A percentile compares a stretch with the other conserved stretches of the same genome.
These are phyloP conservation scores for Gymnarchus niloticus DNA, from an alignment of 2,113 vertebrate genomes.

Conservation along the genomic window DNA sequence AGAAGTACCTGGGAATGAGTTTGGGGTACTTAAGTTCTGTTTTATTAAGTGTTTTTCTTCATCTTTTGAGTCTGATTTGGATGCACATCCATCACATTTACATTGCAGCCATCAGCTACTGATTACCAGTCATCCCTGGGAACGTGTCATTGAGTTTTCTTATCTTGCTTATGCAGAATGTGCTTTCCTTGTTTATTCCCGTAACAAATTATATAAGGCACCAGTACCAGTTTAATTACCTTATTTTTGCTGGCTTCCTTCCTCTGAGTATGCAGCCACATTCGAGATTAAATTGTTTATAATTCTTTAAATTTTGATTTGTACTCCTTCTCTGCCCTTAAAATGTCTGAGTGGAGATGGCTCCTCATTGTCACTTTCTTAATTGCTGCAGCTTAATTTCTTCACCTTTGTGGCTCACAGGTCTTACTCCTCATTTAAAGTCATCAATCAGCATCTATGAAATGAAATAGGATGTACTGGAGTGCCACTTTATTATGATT, in stretches of 20 bases:
- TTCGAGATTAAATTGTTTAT: constrained; percentile 1
- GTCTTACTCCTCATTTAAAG: constrained; percentile 27
- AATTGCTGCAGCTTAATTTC: constrained; percentile 39
- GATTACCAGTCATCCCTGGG: constrained; percentile 47
- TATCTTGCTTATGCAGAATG: constrained; percentile 55
- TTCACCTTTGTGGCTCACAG: constrained; percentile 21
- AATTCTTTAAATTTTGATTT: not conserved
- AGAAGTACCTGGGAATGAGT: not conserved
- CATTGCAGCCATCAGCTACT: constrained; percentile 32
- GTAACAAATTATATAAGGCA: constrained; percentile 56
- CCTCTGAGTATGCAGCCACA: not conserved
- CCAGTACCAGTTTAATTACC: constrained; percentile 54
- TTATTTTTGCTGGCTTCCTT: constrained; percentile 47
- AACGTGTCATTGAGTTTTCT: constrained; percentile 49
- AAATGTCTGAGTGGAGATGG: constrained; percentile 54
- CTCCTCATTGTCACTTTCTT: constrained; percentile 38
- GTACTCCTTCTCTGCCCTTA: constrained; percentile 31
- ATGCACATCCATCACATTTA: constrained; percentile 33
- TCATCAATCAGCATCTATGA: constrained; percentile 33
- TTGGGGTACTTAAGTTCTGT: constrained; percentile 16
- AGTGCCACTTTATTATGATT: not conserved
- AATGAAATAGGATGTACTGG: not conserved
- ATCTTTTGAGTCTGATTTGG: constrained; percentile 16
- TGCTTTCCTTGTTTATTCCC: constrained; percentile 52
- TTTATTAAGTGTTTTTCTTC: constrained; percentile 22